A percentile compares a stretch with the other conserved stretches of the same genome.
phyloP scores from a whole-genome alignment of 1,140 invertebrate genomes.

The Hyposmocoma kahamanoa region DNA sequence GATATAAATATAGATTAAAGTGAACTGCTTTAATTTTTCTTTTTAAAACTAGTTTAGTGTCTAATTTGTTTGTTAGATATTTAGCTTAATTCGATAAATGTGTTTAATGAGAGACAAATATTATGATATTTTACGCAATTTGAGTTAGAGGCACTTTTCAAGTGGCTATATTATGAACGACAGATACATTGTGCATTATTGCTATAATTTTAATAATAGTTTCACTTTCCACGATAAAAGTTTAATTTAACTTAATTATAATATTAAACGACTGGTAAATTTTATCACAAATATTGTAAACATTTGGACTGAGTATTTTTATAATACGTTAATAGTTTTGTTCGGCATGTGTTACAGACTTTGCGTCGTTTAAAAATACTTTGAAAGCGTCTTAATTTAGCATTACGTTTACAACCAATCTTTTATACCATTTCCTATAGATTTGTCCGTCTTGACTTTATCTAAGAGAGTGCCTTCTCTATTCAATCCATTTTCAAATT shows the following conservation, averaged over 20 bases:
- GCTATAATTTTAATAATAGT: conserved; percentile 25
- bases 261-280: conserved; percentile 37
- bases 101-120: conserved; percentile 25
- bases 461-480: too few relatives aligned
- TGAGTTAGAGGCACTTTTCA: conserved; percentile 60
- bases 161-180: conserved; percentile 37
- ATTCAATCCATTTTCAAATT: not conserved
- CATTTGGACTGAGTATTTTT: conserved; percentile 48
- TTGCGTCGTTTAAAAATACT: conserved; percentile 15
- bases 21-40: conserved; percentile 28
- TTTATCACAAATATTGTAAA: conserved; percentile 64
- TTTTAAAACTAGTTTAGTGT: conserved; percentile 12
- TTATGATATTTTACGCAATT: conserved; percentile 25
- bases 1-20: conserved; percentile 9
- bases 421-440: conserved; percentile 3
- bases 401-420: not conserved
- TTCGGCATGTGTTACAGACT: conserved; percentile 11
- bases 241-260: conserved; percentile 30
- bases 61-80: conserved; percentile 12
- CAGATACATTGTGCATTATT: conserved; percentile 49
- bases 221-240: conserved; percentile 28
- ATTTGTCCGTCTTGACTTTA: not conserved
- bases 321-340: conserved; percentile 10
- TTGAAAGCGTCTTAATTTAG: not conserved
- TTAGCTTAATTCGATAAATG: conserved; percentile 15